phyloP scores from a whole-genome alignment of 2,113 vertebrate genomes.

The Entosphenus tridentatus region DNA sequence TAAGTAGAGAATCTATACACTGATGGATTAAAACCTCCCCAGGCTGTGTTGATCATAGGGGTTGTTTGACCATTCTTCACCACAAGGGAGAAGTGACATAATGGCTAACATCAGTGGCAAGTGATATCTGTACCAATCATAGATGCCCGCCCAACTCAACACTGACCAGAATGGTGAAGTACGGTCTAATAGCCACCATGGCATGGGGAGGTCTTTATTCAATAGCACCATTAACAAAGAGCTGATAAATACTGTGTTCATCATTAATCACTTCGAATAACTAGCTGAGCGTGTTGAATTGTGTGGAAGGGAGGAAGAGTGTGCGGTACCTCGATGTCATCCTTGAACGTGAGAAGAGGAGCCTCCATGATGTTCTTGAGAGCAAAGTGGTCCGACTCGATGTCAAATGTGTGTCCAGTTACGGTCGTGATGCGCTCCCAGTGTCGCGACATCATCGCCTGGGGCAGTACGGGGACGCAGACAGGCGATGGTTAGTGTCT shows the following conservation, averaged over 20 bases:
- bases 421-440: conserved; percentile 35
- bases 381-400: conserved; percentile 29
- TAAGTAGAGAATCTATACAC: no score
- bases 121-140: no score
- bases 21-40: no score
- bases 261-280: not conserved
- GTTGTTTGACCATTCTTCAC: no score
- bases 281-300: not conserved
- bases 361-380: conserved; percentile 37
- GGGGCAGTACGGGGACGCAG: conserved; percentile 9
- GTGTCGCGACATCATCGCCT: conserved; percentile 43
- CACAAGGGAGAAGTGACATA: no score
- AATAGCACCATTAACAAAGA: no score
- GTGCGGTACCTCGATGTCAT: conserved; percentile 45
- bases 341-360: conserved; percentile 31
- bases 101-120: no score
- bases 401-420: conserved; percentile 30
- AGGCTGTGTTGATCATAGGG: no score
- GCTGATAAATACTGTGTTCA: not conserved
- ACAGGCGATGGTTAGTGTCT: not conserved
- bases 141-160: no score
- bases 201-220: no score
- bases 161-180: no score
- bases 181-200: no score
- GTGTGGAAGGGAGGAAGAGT: not conserved